Evolutionary conservation across 2,888 invertebrate genomes (phyloP), one percentile per base, ranked within the genome.

Genomic region (Zonitis immaculata): DNA sequence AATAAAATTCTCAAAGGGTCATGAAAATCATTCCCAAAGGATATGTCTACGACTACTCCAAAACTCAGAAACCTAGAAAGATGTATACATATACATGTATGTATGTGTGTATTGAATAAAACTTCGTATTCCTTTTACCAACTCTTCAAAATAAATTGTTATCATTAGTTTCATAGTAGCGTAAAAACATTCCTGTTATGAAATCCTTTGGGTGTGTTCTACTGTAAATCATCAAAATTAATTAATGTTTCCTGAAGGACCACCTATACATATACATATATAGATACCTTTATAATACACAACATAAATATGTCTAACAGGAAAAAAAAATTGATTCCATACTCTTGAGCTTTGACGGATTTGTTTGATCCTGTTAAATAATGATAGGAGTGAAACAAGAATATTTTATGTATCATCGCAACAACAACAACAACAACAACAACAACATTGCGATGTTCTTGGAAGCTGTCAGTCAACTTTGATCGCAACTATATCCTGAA

Each of bases 401-500:
- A 35, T 16, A 16, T 16, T 8, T 22, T 5, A 22, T 5, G 22
- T 22, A 5, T 22, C n/a, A n/a, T 14, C 32, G 14, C 7, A 14
- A 2, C 43, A 14, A 22, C 20, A 25, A 46, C 39, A 39, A 42
- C 35, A 45, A 49, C 45, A n/a, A n/a, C 45, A 35, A 39, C 51
- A 27, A n/a, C 11, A 32, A 42, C 48, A 48, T 52, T 18, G 51
- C 46, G 51, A 18, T 45, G 45, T 42, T 32, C 50, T 35, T 46
- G 51, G 42, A 43, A 30, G 44, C 44, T 54, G 54, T 54, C 54
- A 54, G 54, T 54, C 54, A 54, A 48, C 50, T 54, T 54, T 51
- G 51, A 51, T 44, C 54, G 54, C 42, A 50, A 14, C 7, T 49
- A 44, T 44, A 47, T 54, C 47, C 54, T 32, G 35, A 9, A 35